phyloP scores from a whole-genome alignment of 2,113 vertebrate genomes.

The Nicator chloris region DNA sequence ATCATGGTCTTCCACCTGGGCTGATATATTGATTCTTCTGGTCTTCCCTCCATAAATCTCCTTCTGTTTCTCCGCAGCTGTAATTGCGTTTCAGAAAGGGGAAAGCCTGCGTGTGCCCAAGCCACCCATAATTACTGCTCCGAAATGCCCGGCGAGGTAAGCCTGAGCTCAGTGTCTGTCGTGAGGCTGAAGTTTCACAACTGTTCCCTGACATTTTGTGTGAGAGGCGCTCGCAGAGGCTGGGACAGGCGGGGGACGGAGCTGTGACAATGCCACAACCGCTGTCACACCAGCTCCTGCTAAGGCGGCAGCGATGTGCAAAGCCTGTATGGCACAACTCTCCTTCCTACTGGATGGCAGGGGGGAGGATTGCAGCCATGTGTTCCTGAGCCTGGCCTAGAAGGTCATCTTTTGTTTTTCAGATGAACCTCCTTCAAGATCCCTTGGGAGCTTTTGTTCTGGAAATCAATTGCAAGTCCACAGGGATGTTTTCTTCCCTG shows the following conservation, averaged over 20 bases:
- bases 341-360: rapidly evolving
- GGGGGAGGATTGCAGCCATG: neutral
- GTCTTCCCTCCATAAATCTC: neutral
- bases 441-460: neutral
- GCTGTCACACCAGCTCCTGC: neutral
- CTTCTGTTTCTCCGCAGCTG: neutral
- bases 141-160: neutral
- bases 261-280: rapidly evolving
- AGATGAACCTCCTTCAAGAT: neutral
- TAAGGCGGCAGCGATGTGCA: rapidly evolving
- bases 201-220: neutral
- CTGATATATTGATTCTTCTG: neutral
- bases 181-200: neutral
- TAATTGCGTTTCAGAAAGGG: neutral
- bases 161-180: neutral
- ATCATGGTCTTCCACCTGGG: neutral
- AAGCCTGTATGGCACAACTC: neutral
- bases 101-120: neutral
- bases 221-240: neutral
- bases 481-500: neutral
- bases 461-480: neutral
- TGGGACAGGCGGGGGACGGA: neutral
- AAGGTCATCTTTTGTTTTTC: neutral
- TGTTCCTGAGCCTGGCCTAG: neutral
- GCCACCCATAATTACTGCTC: neutral